A percentile compares a stretch with the other conserved stretches of the same genome.
Conservation (phyloP, 2,797 vertebrate genomes). For the Onychomys torridus region DNA sequence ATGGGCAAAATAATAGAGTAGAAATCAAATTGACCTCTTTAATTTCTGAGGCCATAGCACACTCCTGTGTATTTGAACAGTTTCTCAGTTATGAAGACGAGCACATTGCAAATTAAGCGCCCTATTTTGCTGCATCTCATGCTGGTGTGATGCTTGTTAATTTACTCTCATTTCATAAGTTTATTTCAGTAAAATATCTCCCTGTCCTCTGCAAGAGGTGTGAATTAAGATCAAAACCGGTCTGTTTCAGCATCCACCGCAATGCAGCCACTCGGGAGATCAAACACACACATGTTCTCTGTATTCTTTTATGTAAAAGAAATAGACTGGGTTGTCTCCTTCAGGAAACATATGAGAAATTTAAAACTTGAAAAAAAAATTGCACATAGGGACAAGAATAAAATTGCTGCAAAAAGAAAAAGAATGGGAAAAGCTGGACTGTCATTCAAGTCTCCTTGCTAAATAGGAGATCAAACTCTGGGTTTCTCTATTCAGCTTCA, state of each 20-base stretch:
- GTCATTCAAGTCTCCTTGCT: conserved; percentile 59
- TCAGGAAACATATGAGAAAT: neutral
- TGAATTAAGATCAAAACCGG: conserved; percentile 58
- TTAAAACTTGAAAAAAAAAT: conserved; percentile 35
- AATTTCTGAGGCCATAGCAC: neutral
- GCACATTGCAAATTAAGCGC: neutral
- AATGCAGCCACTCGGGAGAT: conserved; percentile 37
- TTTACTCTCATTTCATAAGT: neutral
- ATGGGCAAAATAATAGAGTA: neutral
- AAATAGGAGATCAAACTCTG: conserved; percentile 38
- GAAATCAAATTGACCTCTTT: neutral
- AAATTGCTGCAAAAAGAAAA: conserved; percentile 50
- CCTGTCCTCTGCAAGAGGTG: neutral
- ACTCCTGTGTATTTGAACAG: neutral
- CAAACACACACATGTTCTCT: conserved; percentile 39
- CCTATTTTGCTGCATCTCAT: neutral
- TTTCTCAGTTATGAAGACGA: neutral
- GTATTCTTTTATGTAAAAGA: conserved; percentile 61
- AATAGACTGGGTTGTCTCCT: conserved; percentile 43
- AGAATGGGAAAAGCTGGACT: conserved; percentile 37
- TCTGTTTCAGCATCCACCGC: conserved; percentile 20
- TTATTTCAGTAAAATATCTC: neutral
- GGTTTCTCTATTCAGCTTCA: conserved; percentile 18
- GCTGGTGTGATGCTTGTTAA: neutral
- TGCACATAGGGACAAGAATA: conserved; percentile 36